phyloP scores from a whole-genome alignment of 2,888 invertebrate species.

The Aethes cnicana region DNA sequence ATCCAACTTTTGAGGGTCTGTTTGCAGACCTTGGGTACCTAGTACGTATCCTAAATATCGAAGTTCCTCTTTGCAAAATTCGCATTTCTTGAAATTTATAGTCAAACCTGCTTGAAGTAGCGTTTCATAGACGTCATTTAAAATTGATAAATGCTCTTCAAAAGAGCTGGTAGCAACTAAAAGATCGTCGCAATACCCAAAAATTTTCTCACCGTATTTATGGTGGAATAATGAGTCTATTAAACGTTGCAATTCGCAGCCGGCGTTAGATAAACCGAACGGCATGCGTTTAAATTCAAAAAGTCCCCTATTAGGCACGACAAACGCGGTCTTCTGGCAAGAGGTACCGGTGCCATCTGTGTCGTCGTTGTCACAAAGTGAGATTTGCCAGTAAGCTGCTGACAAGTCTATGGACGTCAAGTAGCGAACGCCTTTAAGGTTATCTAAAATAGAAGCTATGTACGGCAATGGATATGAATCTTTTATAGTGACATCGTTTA shows the following conservation, averaged over 20 bases:
- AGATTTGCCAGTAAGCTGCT: background rate
- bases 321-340: background rate
- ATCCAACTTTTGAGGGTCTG: background rate
- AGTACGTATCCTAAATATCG: slow-evolving; percentile 1
- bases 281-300: background rate
- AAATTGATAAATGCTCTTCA: background rate
- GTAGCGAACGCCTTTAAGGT: background rate
- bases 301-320: background rate
- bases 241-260: background rate
- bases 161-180: slow-evolving; percentile 1
- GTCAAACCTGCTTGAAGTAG: background rate
- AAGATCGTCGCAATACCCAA: slow-evolving; percentile 8
- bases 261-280: background rate
- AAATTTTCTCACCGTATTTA: background rate
- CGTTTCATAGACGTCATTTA: background rate
- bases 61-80: slow-evolving; percentile 1
- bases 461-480: background rate
- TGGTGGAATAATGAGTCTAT: slow-evolving; percentile 4
- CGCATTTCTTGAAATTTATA: slow-evolving; percentile 13
- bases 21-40: background rate
- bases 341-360: background rate
- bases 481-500: background rate
- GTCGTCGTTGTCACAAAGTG: background rate
- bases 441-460: background rate
- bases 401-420: background rate